These are phyloP conservation scores for Felis catus DNA, from an alignment of 2,113 vertebrate genomes.

Conservation along the genomic window F.catus_Fca126_mat1.0 CM031419.1:69865001-69865500, in stretches of 20 bases:
- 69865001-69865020: constrained; percentile 30
- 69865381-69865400: neutral
- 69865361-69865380: neutral
- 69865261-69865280: neutral
- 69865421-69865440: neutral
- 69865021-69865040: neutral
- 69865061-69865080: neutral
- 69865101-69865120: neutral
- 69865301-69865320: neutral
- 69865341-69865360: neutral
- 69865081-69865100: neutral
- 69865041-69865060: constrained; percentile 31
- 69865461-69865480: neutral
- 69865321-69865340: neutral
- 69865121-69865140: constrained; percentile 23
- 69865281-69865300: constrained; percentile 65
- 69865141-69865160: constrained; percentile 69
- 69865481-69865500: neutral
- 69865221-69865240: constrained; percentile 55
- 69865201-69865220: constrained; percentile 68
- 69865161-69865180: constrained; percentile 78
- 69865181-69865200: constrained; percentile 71
- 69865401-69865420: neutral
- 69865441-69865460: neutral
- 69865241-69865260: constrained; percentile 62